These are phyloP conservation scores for Panorpa germanica DNA, from an alignment of 2,888 invertebrate species.

Conservation along the genomic window DNA sequence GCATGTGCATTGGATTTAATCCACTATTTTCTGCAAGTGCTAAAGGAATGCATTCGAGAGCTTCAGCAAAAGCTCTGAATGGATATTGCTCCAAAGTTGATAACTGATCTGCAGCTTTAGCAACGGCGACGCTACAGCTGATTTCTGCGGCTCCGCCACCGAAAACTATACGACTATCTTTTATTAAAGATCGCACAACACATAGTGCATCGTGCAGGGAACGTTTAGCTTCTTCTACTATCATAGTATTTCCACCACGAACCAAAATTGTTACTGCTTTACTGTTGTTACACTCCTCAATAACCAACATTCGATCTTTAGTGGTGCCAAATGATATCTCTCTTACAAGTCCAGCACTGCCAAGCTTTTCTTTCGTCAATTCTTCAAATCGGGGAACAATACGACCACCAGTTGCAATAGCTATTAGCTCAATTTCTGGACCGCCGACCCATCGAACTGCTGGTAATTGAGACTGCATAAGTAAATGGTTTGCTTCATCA, in stretches of 20 bases:
- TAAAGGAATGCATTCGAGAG: conserved; percentile 84
- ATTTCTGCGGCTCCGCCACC: conserved; percentile 97
- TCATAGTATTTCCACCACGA: conserved; percentile 73
- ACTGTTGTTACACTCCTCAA: conserved; percentile 94
- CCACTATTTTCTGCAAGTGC: conserved; percentile 96
- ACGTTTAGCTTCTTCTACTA: conserved; percentile 78
- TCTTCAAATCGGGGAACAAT: conserved; percentile 74
- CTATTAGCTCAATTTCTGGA: conserved; percentile 73
- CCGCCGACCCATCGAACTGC: conserved; percentile 77
- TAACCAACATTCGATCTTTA: conserved; percentile 91
- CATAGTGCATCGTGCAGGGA: conserved; percentile 82
- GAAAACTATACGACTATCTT: conserved; percentile 78
- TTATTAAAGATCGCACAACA: conserved; percentile 54
- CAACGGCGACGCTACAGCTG: conserved; percentile 81
- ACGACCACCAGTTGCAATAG: conserved; percentile 70
- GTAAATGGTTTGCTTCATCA: conserved; percentile 82
- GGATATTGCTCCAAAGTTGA: conserved; percentile 94
- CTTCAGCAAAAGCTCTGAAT: conserved; percentile 88
- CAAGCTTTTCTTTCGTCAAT: conserved; percentile 54
- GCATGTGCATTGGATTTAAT: conserved; percentile 75
- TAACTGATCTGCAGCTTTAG: conserved; percentile 70
- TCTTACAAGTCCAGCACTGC: conserved; percentile 53
- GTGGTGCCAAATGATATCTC: conserved; percentile 90
- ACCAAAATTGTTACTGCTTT: conserved; percentile 94
- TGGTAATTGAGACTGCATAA: conserved; percentile 55